Conservation (phyloP, 2,113 vertebrate species). For the Carassius carassius region DNA sequence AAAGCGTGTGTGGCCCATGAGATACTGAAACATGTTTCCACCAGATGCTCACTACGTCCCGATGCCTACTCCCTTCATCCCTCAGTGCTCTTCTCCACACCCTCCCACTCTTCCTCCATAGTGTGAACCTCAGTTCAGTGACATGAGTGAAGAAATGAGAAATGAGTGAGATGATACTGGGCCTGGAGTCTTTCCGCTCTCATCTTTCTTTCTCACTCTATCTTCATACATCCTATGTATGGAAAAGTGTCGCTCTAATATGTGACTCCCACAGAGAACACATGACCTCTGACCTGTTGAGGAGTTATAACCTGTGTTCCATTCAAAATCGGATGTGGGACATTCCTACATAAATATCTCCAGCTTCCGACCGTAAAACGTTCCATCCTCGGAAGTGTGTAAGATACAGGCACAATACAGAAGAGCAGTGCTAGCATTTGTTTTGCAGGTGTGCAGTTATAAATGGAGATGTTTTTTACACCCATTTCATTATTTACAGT, state of each 20-base stretch:
- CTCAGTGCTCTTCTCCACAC: not conserved
- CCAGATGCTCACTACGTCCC: conserved; percentile 46
- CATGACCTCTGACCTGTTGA: conserved; percentile 23
- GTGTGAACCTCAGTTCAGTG: conserved; percentile 31
- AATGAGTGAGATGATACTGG: conserved; percentile 28
- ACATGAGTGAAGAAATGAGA: not conserved
- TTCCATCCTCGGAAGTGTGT: not conserved
- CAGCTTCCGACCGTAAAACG: not conserved
- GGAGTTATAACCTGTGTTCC: not conserved
- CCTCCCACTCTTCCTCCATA: conserved; percentile 29
- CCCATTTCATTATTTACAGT: not conserved
- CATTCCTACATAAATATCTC: not conserved
- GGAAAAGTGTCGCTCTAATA: conserved; percentile 1
- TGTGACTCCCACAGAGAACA: conserved; percentile 22
- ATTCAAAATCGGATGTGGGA: not conserved
- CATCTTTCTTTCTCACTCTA: conserved; percentile 33
- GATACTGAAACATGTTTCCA: conserved; percentile 37
- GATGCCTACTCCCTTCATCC: not conserved
- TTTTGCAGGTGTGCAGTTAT: not conserved
- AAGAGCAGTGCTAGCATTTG: not conserved
- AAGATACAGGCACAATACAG: not conserved
- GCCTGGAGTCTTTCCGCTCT: conserved; percentile 26
- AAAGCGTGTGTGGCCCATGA: conserved; percentile 31
- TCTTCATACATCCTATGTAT: not conserved
- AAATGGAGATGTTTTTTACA: not conserved